phyloP scores from a whole-genome alignment of 2,888 invertebrate genomes.

The Ichneumoninae sp. region DNA sequence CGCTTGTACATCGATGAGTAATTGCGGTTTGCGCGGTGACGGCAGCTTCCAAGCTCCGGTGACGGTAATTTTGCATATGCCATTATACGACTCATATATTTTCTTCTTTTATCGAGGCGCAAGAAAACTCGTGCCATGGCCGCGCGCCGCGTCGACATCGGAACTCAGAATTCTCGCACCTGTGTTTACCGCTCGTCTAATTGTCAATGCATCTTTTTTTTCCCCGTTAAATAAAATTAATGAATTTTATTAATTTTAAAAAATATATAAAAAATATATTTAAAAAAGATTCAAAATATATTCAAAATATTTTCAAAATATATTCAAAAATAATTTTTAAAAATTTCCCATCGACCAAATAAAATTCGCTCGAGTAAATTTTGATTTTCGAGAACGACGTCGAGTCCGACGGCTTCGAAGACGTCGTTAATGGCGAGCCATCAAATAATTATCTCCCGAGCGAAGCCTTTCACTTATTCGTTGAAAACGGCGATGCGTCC shows the following conservation, averaged over 20 bases:
- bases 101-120: slow-evolving; percentile 7
- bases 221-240: no score
- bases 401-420: neutral
- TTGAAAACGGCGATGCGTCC: neutral
- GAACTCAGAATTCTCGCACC: slow-evolving; percentile 11
- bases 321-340: no score
- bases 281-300: no score
- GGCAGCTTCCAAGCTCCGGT: slow-evolving; percentile 1
- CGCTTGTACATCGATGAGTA: slow-evolving; percentile 31
- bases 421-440: neutral
- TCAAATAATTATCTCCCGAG: slow-evolving; percentile 16
- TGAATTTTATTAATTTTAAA: no score
- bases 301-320: no score
- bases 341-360: neutral
- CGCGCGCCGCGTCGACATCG: slow-evolving; percentile 7
- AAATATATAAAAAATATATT: no score
- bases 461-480: neutral
- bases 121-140: slow-evolving; percentile 12
- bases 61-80: slow-evolving; percentile 23
- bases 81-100: neutral
- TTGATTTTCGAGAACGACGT: neutral
- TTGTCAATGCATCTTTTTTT: neutral
- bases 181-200: slow-evolving; percentile 22
- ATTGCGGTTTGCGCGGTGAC: slow-evolving; percentile 43
- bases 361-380: neutral